A percentile compares a stretch with the other conserved stretches of the same genome.
phyloP scores from a whole-genome alignment of 2,797 vertebrate species.

The Pempheris klunzingeri region DNA sequence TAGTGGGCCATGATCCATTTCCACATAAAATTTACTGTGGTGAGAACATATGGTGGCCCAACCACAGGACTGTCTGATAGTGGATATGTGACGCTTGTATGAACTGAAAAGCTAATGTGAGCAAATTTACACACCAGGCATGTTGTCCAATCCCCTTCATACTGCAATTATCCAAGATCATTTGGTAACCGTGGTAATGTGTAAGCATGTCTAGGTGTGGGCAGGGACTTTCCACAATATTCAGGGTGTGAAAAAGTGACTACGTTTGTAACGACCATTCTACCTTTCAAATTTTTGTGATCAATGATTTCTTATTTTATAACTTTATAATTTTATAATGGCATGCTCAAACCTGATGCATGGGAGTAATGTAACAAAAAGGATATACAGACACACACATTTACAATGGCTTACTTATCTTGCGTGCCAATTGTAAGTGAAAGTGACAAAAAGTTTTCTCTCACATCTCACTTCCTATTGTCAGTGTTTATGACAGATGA shows the following conservation, averaged over 20 bases:
- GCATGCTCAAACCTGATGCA: neutral
- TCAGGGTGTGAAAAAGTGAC: neutral
- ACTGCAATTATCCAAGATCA: neutral
- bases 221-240: neutral
- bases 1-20: slow-evolving; percentile 12
- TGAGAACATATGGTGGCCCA: slow-evolving; percentile 3
- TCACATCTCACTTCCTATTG: too few relatives aligned
- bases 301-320: neutral
- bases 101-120: slow-evolving; percentile 22
- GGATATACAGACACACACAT: neutral
- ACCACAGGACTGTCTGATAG: slow-evolving; percentile 12
- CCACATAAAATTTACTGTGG: slow-evolving; percentile 19
- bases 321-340: neutral
- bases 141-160: neutral
- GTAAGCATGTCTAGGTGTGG: neutral
- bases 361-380: neutral
- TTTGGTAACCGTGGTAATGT: neutral
- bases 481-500: neutral
- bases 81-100: slow-evolving; percentile 6
- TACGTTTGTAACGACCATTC: neutral
- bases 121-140: slow-evolving; percentile 5
- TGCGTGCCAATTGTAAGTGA: neutral
- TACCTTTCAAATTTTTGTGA: neutral
- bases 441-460: neutral
- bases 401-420: neutral